Percentiles rank a stretch among this genome's conserved stretches.
These are phyloP conservation scores for Biston betularia DNA, from an alignment of 2,888 invertebrate genomes.

Conservation along the genomic window DNA sequence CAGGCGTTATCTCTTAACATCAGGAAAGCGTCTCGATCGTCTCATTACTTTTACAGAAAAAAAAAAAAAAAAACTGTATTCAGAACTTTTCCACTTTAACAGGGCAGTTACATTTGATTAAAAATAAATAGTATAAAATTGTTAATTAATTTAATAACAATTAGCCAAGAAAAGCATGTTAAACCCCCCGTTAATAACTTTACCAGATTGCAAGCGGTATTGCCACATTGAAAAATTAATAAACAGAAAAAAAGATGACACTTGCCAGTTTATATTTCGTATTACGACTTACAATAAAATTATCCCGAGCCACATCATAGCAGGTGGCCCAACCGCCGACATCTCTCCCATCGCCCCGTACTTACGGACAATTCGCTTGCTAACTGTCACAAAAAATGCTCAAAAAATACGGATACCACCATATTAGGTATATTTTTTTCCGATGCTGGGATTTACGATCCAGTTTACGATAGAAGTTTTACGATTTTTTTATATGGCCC, in stretches of 20 bases:
- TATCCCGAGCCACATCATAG: conserved; percentile 3
- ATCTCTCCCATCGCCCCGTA: background rate
- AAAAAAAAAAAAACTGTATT: no score
- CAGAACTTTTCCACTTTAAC: no score
- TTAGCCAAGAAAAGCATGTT: no score
- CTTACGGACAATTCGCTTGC: conserved; percentile 28
- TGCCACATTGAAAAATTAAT: no score
- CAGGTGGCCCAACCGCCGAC: conserved; percentile 20
- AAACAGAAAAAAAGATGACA: background rate
- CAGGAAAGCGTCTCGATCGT: no score
- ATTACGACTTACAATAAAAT: conserved; percentile 19
- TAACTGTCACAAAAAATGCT: conserved; percentile 28
- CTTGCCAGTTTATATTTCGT: background rate
- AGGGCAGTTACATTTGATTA: no score
- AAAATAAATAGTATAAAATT: no score
- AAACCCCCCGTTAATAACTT: no score
- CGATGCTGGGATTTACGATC: conserved; percentile 46
- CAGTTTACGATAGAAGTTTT: conserved; percentile 53
- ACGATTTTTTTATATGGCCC: conserved; percentile 64
- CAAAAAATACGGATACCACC: conserved; percentile 35
- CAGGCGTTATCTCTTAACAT: no score
- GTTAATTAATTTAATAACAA: no score
- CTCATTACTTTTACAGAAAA: no score
- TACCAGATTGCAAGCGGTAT: no score
- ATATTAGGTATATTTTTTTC: conserved; percentile 47